Base-by-base conservation (phyloP, 2,113 vertebrate genomes). In the Datnioides undecimradiatus region DNA sequence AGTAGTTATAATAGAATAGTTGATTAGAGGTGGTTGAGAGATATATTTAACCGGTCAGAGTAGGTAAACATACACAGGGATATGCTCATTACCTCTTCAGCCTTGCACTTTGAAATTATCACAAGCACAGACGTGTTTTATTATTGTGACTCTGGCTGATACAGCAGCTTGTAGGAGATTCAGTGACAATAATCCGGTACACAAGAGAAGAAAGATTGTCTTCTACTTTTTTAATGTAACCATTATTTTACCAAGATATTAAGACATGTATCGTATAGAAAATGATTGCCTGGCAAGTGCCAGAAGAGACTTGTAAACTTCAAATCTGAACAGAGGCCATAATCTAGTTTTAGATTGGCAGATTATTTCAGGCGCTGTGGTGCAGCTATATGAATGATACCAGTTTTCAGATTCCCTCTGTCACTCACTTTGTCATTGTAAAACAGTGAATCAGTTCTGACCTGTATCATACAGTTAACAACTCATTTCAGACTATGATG, bases 381-480 rank as follows among this genome's bases (percentile, higher is more conserved):
- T 40, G 29, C 4, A 38, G 8, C 14, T 64, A 2, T 60, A 40
- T 25, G 34, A 33, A 1, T 11, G 9, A 25, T 19, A 7, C 29
- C 16, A 19, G 2, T 5, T 31, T 38, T 38, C 38, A 48, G 40
- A 49, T 38, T 48, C 23, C 64, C 31, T 65, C 6, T 33, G 11
- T 48, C 25, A 5, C 31, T 31, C 33, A 31, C 43, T 46, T 75
- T 33, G 66, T 67, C 31, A 8, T 48, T 63, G 62, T 25, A 31
- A 73, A 49, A 63, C 3, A 58, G 48, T 80, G 76, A 76, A 17
- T 80, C 57, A 7, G n/a, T 17, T 75, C n/a, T 27, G 41, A 49
- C 66, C 71, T 57, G 51, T 23, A 51, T 21, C 59, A 6, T 34
- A 54, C 58, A 27, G 40, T 58, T 41, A 19, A 51, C 41, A 6